These are phyloP conservation scores for Ellobium chinense DNA, from an alignment of 2,888 invertebrate species.

Conservation along the genomic window DNA sequence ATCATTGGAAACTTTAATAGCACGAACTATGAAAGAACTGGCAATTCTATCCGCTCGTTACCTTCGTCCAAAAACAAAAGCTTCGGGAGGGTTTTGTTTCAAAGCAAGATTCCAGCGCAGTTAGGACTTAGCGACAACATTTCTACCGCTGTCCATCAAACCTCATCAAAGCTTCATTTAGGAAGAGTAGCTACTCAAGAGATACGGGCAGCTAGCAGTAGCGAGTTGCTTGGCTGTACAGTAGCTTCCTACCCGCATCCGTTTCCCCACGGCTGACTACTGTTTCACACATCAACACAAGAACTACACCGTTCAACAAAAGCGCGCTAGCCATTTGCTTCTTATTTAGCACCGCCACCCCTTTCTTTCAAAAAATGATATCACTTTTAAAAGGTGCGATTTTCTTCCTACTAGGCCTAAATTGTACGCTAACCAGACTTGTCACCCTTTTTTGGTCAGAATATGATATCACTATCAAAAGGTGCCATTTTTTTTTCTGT, in stretches of 20 bases:
- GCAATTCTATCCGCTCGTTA: neutral
- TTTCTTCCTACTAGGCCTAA: no score
- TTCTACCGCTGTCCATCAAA: neutral
- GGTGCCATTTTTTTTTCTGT: no score
- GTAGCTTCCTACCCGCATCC: no score
- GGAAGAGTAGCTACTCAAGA: no score
- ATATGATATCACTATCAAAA: no score
- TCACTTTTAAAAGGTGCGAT: neutral
- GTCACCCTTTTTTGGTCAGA: no score
- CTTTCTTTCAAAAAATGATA: neutral
- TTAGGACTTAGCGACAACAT: neutral
- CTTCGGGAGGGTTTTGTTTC: neutral
- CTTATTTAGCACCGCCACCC: neutral
- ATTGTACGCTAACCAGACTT: no score
- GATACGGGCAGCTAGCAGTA: no score
- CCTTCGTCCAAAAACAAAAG: constrained; percentile 24
- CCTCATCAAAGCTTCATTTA: neutral
- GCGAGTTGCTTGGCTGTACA: no score
- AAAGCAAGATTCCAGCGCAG: neutral
- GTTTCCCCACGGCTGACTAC: no score
- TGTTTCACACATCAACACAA: no score
- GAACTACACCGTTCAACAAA: no score
- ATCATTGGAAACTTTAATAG: neutral
- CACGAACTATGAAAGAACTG: neutral
- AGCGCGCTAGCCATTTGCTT: neutral